Evolutionary conservation across 2,888 invertebrate species (phyloP), one percentile per base, ranked within the genome.

Genomic region (Caenorhabditis sp.): DNA sequence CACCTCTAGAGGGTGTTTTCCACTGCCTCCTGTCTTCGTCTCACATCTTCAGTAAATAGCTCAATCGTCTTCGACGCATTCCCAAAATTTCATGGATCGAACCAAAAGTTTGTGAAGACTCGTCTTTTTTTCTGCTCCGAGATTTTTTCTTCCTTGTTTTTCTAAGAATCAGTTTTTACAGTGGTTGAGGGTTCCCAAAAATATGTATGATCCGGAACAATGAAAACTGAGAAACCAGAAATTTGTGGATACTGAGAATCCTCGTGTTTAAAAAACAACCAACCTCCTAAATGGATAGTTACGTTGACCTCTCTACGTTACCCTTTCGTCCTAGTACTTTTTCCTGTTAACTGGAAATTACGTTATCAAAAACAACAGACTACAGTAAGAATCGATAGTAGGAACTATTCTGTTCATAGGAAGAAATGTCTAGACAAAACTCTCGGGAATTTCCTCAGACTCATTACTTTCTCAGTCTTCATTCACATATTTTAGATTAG

Each of bases 11-110:
- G 51, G 49, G 64, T 44, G 56, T 44, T 64, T 63, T 64, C 54
- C 51, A 41, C 38, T 41, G 51, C 54, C 44, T 58, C 59, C 38
- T 24, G 16, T 38, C 38, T 6, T 58, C n/a, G 54, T 41, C 54
- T 49, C 49, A 49, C 66, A 22, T 31, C n/a, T 51, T 51, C 22
- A n/a, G 12, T 66, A 41, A 74, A 35, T 74, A 64, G 74, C 74
- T 74, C 74, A 74, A 74, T 74, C 74, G 26, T 10, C 28, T 51
- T 58, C 61, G 6, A 16, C 54, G 31, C 26, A 56, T 56, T 73
- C 26, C 31, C 22, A 51, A 49, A 61, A 51, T 61, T 49, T 66
- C 24, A 24, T 47, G 35, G 41, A 47, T 59, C 31, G 35, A 47
- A 51, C 66, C 66, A 66, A 51, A 66, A 19, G 31, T 19, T 49